These are phyloP conservation scores for Elmis aenea DNA, from an alignment of 2,888 invertebrate species.

Conservation along the genomic window DNA sequence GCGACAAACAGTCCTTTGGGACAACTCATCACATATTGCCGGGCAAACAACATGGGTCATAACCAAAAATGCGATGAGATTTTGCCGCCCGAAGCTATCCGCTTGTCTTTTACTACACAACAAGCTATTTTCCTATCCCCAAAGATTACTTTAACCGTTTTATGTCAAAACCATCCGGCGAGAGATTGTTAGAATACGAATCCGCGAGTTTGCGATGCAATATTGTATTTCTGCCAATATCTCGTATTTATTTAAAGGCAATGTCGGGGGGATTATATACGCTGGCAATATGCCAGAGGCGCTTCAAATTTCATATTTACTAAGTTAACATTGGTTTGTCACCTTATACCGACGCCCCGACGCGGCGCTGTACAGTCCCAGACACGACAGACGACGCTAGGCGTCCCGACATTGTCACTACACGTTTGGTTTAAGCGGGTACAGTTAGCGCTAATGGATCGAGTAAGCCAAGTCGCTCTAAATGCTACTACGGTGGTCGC, in stretches of 20 bases:
- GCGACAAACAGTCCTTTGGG: slow-evolving; percentile 14
- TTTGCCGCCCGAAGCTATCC: slow-evolving; percentile 19
- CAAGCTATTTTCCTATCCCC: slow-evolving; percentile 18
- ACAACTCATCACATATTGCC: slow-evolving; percentile 8
- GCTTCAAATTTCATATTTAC: slow-evolving; percentile 45
- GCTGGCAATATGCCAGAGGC: slow-evolving; percentile 38
- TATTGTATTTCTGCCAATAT: slow-evolving; percentile 29
- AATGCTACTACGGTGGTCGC: slow-evolving; percentile 10
- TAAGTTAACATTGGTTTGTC: slow-evolving; percentile 39
- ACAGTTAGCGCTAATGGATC: slow-evolving; percentile 19
- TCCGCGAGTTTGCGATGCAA: slow-evolving; percentile 20
- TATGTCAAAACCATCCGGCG: slow-evolving; percentile 21
- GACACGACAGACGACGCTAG: slow-evolving; percentile 5
- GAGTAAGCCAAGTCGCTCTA: slow-evolving; percentile 13
- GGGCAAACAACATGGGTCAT: slow-evolving; percentile 7
- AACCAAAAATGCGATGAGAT: slow-evolving; percentile 20
- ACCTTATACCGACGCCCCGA: slow-evolving; percentile 30
- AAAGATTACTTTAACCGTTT: slow-evolving; percentile 20
- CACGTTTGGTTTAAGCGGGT: slow-evolving; percentile 5
- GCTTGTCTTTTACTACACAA: slow-evolving; percentile 21
- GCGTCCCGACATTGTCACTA: slow-evolving; percentile 30
- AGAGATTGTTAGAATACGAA: slow-evolving; percentile 12
- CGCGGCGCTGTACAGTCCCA: slow-evolving; percentile 22
- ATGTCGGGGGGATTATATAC: slow-evolving; percentile 33
- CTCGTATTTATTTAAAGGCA: slow-evolving; percentile 29